A percentile compares a stretch with the other conserved stretches of the same genome.
phyloP scores from a whole-genome alignment of 1,140 invertebrate genomes.

The Drosophila pectinifera region DNA sequence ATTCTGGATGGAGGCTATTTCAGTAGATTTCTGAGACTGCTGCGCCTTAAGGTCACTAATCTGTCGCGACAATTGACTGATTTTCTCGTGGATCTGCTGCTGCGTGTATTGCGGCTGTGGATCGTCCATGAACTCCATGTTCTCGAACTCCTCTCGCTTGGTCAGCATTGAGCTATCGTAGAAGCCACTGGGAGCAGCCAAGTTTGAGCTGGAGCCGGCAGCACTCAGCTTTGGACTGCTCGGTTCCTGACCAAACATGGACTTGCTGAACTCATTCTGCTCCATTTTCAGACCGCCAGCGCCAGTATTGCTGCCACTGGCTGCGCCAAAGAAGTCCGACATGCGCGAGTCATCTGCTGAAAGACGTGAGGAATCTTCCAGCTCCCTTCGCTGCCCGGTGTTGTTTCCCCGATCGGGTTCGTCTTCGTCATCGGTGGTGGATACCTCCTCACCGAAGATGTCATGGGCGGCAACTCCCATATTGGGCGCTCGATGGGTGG shows the following conservation, averaged over 20 bases:
- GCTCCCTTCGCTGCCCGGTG: constrained; percentile 87
- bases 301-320: constrained; percentile 31
- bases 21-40: constrained; percentile 91
- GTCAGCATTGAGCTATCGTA: constrained; percentile 60
- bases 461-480: constrained; percentile 89
- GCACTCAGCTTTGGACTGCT: constrained; percentile 67
- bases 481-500: constrained; percentile 55
- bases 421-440: constrained; percentile 92
- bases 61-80: constrained; percentile 88
- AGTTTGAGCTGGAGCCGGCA: constrained; percentile 75
- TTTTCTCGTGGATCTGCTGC: constrained; percentile 86
- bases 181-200: constrained; percentile 70
- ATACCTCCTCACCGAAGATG: constrained; percentile 95
- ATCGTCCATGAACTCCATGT: constrained; percentile 71
- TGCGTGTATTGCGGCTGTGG: constrained; percentile 62
- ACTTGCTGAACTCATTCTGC: constrained; percentile 71
- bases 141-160: constrained; percentile 74
- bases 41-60: constrained; percentile 90
- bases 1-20: constrained; percentile 95
- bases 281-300: constrained; percentile 57
- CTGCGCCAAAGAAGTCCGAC: constrained; percentile 88
- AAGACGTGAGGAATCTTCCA: constrained; percentile 92
- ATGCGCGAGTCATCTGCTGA: constrained; percentile 91
- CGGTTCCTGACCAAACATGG: constrained; percentile 66
- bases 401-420: constrained; percentile 86